Evolutionary conservation across 2,888 invertebrate genomes (phyloP).

Genomic region (Rhagophthalmus giganteus): DNA sequence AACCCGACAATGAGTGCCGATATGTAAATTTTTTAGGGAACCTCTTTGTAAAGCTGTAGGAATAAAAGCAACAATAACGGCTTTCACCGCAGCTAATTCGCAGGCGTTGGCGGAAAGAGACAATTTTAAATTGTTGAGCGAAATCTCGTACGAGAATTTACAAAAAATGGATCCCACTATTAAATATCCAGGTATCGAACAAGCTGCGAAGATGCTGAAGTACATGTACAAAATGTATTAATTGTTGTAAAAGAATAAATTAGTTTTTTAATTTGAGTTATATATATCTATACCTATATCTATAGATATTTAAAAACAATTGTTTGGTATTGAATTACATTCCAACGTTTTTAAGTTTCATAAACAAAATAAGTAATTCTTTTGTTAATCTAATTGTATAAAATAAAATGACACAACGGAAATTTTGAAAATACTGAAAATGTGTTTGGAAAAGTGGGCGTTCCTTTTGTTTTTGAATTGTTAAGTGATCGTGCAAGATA

Average conservation of each 20-base stretch:
- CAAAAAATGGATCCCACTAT: slow-evolving; percentile 42
- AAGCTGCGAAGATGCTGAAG: slow-evolving; percentile 32
- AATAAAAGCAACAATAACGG: slow-evolving; percentile 57
- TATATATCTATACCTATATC: background rate
- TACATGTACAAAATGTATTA: slow-evolving; percentile 31
- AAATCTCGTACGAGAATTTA: slow-evolving; percentile 57
- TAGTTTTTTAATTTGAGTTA: no score
- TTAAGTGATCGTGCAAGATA: no score
- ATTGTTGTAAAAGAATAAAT: no score
- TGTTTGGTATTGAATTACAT: no score
- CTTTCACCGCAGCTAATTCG: slow-evolving; percentile 60
- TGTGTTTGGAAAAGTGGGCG: no score
- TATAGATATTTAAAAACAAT: background rate
- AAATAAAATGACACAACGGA: no score
- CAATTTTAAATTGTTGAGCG: slow-evolving; percentile 55
- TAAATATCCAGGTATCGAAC: slow-evolving; percentile 32
- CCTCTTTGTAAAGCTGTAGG: slow-evolving; percentile 59
- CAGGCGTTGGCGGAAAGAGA: slow-evolving; percentile 59
- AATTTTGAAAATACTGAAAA: no score
- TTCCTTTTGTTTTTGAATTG: no score
- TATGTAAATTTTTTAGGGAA: slow-evolving; percentile 53
- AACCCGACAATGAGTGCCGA: no score
- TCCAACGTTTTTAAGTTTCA: no score
- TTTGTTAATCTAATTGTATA: no score
- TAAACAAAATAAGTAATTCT: no score